Conservation (phyloP, 2,888 invertebrate species). For the Mycogona germanica region DNA sequence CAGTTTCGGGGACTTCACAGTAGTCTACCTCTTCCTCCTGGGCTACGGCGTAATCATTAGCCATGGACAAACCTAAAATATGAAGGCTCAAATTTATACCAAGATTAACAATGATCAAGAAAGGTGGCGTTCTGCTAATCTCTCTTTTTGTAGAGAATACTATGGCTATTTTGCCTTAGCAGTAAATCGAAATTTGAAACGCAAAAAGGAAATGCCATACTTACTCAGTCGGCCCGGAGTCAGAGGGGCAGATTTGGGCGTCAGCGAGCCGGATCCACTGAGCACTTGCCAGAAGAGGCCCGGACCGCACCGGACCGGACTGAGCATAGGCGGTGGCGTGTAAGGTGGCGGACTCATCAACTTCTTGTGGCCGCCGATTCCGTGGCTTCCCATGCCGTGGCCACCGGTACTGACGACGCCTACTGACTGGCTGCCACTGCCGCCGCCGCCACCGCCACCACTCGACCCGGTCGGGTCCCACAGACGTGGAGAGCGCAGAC, state of each 20-base stretch:
- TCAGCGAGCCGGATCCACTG: constrained; percentile 24
- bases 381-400: too few relatives aligned
- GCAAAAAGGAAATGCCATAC: too few relatives aligned
- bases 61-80: too few relatives aligned
- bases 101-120: too few relatives aligned
- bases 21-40: constrained; percentile 26
- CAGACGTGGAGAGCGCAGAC: constrained; percentile 38
- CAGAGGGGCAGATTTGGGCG: constrained; percentile 32
- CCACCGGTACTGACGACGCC: too few relatives aligned
- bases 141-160: too few relatives aligned
- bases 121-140: too few relatives aligned
- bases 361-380: constrained; percentile 14
- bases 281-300: constrained; percentile 57
- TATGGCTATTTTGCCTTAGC: too few relatives aligned
- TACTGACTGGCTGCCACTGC: too few relatives aligned
- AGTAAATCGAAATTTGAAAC: too few relatives aligned
- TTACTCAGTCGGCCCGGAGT: constrained; percentile 24
- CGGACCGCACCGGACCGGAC: constrained; percentile 76
- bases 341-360: constrained; percentile 45
- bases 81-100: constrained; percentile 17
- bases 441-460: too few relatives aligned
- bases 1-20: constrained; percentile 34
- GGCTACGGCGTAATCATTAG: too few relatives aligned
- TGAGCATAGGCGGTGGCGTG: constrained; percentile 88
- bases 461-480: constrained; percentile 26